Percentiles rank a stretch among this genome's conserved stretches.
These are phyloP conservation scores for Sebastes cheni DNA, from an alignment of 2,797 vertebrate species.

Conservation along the genomic window DNA sequence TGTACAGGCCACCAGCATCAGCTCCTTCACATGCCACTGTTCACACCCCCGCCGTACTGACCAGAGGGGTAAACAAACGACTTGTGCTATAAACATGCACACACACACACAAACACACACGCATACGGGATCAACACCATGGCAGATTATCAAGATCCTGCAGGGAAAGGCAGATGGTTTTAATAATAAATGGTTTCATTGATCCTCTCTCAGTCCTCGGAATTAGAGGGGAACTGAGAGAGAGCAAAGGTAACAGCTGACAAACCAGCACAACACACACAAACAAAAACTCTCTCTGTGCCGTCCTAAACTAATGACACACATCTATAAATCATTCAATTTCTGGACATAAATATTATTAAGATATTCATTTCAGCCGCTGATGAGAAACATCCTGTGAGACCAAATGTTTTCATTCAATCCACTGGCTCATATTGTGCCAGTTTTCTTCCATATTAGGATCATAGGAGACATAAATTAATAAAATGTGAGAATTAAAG, in stretches of 20 bases:
- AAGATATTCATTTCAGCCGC: background rate
- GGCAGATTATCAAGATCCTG: slow-evolving; percentile 56
- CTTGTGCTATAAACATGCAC: slow-evolving; percentile 37
- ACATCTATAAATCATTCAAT: slow-evolving; percentile 23
- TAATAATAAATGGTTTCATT: slow-evolving; percentile 74
- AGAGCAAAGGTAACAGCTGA: slow-evolving; percentile 29
- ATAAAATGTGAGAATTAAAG: background rate
- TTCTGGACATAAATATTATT: background rate
- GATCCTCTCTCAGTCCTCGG: slow-evolving; percentile 44
- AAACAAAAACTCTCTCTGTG: background rate
- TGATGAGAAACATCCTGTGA: slow-evolving; percentile 9
- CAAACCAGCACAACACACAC: background rate
- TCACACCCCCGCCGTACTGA: slow-evolving; percentile 60
- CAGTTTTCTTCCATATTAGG: background rate
- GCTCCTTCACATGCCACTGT: slow-evolving; percentile 73
- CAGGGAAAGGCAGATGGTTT: slow-evolving; percentile 59
- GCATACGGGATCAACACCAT: slow-evolving; percentile 34
- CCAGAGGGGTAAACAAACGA: slow-evolving; percentile 77
- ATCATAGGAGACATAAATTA: background rate
- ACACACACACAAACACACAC: slow-evolving; percentile 21
- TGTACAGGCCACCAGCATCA: slow-evolving; percentile 52
- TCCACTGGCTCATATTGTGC: background rate
- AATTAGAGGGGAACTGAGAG: slow-evolving; percentile 2
- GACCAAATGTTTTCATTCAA: background rate
- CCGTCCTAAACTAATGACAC: slow-evolving; percentile 23